These are phyloP conservation scores for Heliopora coerulea DNA, from an alignment of 92 coral and sea anemone species.

Conservation along the genomic window DNA sequence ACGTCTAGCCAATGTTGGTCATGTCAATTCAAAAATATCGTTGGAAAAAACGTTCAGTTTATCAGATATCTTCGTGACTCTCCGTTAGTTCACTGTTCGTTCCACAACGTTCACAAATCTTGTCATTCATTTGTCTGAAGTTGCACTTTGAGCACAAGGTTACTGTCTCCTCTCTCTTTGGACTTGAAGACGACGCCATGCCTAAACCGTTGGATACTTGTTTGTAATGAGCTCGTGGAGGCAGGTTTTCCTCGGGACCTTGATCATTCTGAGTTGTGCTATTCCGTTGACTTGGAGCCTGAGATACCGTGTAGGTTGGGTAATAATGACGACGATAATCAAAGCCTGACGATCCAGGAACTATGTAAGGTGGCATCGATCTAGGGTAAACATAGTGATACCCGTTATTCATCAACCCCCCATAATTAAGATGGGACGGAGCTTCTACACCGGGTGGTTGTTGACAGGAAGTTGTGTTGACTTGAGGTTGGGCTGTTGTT, in stretches of 20 bases:
- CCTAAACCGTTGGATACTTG: slow-evolving; percentile 24
- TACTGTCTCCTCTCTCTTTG: slow-evolving; percentile 25
- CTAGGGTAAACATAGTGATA: slow-evolving; percentile 39
- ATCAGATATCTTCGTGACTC: not conserved
- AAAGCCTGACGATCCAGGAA: slow-evolving; percentile 22
- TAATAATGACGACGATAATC: slow-evolving; percentile 25
- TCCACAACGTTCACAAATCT: slow-evolving; percentile 36
- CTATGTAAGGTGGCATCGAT: slow-evolving; percentile 11
- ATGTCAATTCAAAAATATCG: too few relatives aligned
- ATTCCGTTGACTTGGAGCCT: not conserved
- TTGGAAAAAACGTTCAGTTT: too few relatives aligned
- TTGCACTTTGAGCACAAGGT: slow-evolving; percentile 16
- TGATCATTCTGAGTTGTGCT: not conserved
- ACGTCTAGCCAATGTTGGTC: too few relatives aligned
- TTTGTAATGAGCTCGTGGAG: slow-evolving; percentile 6
- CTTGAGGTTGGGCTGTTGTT: not conserved
- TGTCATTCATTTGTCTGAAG: slow-evolving; percentile 14
- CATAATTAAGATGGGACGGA: not conserved
- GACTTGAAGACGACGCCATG: slow-evolving; percentile 31
- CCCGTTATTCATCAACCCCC: slow-evolving; percentile 9
- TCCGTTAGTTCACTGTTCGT: not conserved
- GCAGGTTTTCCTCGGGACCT: not conserved
- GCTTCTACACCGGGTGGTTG: not conserved
- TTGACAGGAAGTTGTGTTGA: not conserved
- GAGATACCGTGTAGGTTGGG: slow-evolving; percentile 3